phyloP scores from a whole-genome alignment of 2,888 invertebrate species.

The Nomada lathburiana region DNA sequence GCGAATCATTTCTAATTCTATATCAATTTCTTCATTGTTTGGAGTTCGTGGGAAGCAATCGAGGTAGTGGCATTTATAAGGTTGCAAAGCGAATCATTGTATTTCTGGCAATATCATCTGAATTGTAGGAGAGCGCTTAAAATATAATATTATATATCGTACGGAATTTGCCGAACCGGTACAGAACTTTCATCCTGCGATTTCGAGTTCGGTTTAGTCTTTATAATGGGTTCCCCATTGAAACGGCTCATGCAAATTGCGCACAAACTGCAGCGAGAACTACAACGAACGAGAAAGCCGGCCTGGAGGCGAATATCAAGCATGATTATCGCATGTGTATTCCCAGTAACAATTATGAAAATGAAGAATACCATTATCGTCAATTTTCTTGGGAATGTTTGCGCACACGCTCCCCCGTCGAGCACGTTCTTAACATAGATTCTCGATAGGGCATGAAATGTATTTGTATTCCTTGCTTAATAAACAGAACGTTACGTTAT shows the following conservation, averaged over 20 bases:
- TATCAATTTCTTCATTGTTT: too few relatives aligned
- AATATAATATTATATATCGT: too few relatives aligned
- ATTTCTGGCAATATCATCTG: too few relatives aligned
- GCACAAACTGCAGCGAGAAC: conserved; percentile 13
- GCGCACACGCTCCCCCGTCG: background rate
- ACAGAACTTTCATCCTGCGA: too few relatives aligned
- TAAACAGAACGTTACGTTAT: too few relatives aligned
- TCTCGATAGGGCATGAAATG: background rate
- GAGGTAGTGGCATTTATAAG: too few relatives aligned
- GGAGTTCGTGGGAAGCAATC: too few relatives aligned
- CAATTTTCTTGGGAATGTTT: conserved; percentile 27
- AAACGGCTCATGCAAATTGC: conserved; percentile 33
- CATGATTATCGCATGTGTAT: conserved; percentile 29
- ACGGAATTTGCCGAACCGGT: too few relatives aligned
- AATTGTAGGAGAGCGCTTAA: too few relatives aligned
- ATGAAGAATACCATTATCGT: conserved; percentile 49
- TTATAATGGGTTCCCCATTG: conserved; percentile 6
- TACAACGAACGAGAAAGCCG: background rate
- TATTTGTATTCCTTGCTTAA: background rate
- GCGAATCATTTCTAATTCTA: too few relatives aligned
- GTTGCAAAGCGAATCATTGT: too few relatives aligned
- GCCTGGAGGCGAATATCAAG: conserved; percentile 31
- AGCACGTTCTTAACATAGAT: background rate
- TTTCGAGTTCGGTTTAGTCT: background rate
- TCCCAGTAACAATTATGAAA: conserved; percentile 50